Conservation (phyloP, 2,888 invertebrate species). For the Dynastes grantii region DNA sequence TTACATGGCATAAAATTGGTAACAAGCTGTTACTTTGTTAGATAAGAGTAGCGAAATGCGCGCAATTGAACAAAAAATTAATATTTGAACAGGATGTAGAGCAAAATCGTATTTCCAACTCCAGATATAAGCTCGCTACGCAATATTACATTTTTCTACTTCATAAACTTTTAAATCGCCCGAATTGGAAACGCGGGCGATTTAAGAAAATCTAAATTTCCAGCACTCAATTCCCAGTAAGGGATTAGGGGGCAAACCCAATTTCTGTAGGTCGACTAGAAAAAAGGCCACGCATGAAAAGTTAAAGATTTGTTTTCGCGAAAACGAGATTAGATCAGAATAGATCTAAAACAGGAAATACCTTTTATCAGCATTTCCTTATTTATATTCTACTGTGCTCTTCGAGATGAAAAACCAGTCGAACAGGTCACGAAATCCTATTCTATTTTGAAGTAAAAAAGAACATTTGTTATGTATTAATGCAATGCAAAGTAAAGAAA, state of each 20-base stretch:
- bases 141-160: constrained; percentile 38
- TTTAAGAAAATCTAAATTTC: constrained; percentile 44
- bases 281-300: constrained; percentile 44
- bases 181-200: constrained; percentile 41
- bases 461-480: background rate
- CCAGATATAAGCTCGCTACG: constrained; percentile 9
- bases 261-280: constrained; percentile 44
- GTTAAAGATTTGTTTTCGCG: constrained; percentile 39
- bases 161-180: constrained; percentile 36
- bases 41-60: background rate
- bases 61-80: constrained; percentile 20
- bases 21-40: constrained; percentile 3
- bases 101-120: constrained; percentile 22
- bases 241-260: constrained; percentile 43
- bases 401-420: background rate
- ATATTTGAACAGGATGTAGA: background rate
- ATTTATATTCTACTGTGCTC: constrained; percentile 27
- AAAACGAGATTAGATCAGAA: constrained; percentile 42
- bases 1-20: background rate
- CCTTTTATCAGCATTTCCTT: constrained; percentile 42
- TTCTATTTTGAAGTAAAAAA: constrained; percentile 1
- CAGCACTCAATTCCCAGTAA: constrained; percentile 37
- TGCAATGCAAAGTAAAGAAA: too few relatives aligned
- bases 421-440: background rate
- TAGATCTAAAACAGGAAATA: constrained; percentile 38